Evolutionary conservation across 2,113 vertebrate genomes (phyloP).

Genomic region (Globicephala melas): DNA sequence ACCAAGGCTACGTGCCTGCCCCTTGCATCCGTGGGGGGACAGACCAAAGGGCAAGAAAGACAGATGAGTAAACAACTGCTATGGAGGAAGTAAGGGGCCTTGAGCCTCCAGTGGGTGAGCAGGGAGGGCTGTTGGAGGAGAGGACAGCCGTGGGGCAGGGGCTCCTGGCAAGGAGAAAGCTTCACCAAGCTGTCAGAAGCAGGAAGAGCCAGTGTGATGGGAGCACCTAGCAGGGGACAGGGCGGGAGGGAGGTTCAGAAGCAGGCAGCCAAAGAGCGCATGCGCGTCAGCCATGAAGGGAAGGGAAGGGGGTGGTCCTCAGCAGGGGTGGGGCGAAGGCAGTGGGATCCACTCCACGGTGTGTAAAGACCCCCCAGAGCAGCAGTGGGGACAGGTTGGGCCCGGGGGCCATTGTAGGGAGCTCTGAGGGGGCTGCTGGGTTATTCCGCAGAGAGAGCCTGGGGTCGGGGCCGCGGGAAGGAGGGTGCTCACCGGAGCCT

Average conservation of each 20-base stretch:
- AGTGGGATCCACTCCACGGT: rapidly evolving
- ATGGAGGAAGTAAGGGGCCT: neutral
- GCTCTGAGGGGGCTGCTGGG: neutral
- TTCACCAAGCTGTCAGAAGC: neutral
- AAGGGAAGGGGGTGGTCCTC: neutral
- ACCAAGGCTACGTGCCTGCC: neutral
- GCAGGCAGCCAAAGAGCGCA: neutral
- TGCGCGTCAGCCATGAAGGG: neutral
- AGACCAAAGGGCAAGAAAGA: neutral
- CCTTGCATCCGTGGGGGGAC: neutral
- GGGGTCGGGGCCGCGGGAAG: rapidly evolving
- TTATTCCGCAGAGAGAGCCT: neutral
- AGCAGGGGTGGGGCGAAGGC: neutral
- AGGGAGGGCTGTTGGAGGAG: no score
- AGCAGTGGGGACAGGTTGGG: neutral
- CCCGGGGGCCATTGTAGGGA: neutral
- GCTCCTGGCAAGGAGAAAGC: no score
- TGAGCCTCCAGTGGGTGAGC: neutral
- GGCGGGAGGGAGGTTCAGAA: no score
- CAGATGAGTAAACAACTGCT: no score
- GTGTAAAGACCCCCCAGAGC: neutral
- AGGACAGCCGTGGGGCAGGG: rapidly evolving
- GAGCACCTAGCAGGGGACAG: no score
- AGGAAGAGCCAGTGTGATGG: neutral
- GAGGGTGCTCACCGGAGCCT: rapidly evolving